Conservation (phyloP, 2,888 invertebrate genomes). For the Melanchra persicariae region DNA sequence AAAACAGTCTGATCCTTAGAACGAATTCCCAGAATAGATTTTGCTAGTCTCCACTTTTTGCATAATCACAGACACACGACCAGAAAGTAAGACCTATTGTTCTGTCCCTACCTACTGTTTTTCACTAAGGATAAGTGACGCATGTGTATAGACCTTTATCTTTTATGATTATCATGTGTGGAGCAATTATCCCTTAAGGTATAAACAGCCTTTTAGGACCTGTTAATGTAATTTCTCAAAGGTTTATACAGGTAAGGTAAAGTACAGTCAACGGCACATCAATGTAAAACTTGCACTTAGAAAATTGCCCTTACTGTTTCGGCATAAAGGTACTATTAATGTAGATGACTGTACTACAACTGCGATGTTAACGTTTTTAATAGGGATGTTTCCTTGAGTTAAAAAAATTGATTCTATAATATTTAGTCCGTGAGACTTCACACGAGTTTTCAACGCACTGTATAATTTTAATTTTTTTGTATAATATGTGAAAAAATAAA, state of each 20-base stretch:
- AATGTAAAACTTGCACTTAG: not conserved
- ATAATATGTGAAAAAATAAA: no score
- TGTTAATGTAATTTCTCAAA: constrained; percentile 47
- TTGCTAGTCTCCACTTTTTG: not conserved
- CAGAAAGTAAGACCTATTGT: constrained; percentile 48
- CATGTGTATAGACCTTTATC: constrained; percentile 59
- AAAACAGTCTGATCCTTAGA: no score
- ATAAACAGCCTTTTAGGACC: constrained; percentile 40
- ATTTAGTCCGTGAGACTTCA: no score
- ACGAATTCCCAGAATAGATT: not conserved
- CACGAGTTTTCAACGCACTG: no score
- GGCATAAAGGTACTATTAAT: not conserved
- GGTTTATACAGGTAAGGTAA: not conserved
- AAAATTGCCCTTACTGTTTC: not conserved
- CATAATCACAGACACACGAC: constrained; percentile 20
- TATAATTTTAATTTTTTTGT: no score
- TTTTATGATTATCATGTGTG: constrained; percentile 59
- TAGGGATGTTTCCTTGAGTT: no score
- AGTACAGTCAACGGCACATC: not conserved
- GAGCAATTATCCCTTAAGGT: constrained; percentile 48
- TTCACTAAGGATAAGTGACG: constrained; percentile 55
- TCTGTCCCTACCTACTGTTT: constrained; percentile 24
- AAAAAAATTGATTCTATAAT: no score
- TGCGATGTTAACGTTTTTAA: no score
- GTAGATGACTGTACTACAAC: no score